phyloP scores from a whole-genome alignment of 1,140 invertebrate species.

The Drosophila ogumai region DNA sequence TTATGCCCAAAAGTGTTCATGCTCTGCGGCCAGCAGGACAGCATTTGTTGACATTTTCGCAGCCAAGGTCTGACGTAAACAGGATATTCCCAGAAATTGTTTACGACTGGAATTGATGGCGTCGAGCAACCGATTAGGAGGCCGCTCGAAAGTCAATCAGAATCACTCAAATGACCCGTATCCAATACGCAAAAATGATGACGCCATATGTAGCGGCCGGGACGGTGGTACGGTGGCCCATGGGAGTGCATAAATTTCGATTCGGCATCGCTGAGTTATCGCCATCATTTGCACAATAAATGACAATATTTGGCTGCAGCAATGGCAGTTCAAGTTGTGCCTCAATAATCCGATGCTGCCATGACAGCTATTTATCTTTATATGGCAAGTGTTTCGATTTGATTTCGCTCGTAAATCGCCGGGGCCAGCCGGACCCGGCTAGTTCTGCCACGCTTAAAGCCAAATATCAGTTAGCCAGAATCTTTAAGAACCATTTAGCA shows the following conservation, averaged over 20 bases:
- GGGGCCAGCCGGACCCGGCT: not conserved
- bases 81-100: conserved; percentile 60
- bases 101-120: conserved; percentile 68
- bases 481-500: conserved; percentile 17
- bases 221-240: conserved; percentile 1
- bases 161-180: conserved; percentile 62
- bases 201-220: conserved; percentile 43
- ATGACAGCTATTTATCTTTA: conserved; percentile 64
- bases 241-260: conserved; percentile 65
- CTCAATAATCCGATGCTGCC: conserved; percentile 52
- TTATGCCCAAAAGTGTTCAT: conserved; percentile 47
- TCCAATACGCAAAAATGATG: conserved; percentile 63
- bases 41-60: conserved; percentile 48
- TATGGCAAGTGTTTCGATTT: conserved; percentile 47
- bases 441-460: conserved; percentile 29
- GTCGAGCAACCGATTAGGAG: conserved; percentile 59
- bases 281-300: conserved; percentile 56
- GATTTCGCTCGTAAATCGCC: conserved; percentile 62
- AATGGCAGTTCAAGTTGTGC: conserved; percentile 34
- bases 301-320: conserved; percentile 70
- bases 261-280: conserved; percentile 59
- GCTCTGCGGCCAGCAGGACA: conserved; percentile 21
- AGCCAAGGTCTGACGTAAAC: conserved; percentile 59
- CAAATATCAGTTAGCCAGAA: conserved; percentile 20
- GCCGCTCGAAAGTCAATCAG: conserved; percentile 66